Conservation (phyloP, 2,797 vertebrate species). For the Liasis olivaceus region DNA sequence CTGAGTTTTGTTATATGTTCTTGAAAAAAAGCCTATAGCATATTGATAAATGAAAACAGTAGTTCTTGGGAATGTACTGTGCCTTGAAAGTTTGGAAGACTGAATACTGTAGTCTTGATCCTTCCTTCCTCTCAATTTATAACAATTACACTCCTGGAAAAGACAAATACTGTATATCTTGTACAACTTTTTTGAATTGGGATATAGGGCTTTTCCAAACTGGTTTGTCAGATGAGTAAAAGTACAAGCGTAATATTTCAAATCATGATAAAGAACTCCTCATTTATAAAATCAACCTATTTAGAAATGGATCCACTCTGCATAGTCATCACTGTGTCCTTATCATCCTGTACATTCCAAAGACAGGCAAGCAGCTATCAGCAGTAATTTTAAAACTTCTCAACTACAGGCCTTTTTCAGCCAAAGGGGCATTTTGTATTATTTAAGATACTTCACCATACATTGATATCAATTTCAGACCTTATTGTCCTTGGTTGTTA, state of each 20-base stretch:
- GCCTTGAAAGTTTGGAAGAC: background rate
- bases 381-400: slow-evolving; percentile 67
- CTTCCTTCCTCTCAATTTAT: slow-evolving; percentile 34
- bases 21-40: too few relatives aligned
- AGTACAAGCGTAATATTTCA: slow-evolving; percentile 56
- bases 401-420: slow-evolving; percentile 56
- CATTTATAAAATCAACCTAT: slow-evolving; percentile 64
- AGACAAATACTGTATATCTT: background rate
- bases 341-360: slow-evolving; percentile 50
- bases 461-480: slow-evolving; percentile 59
- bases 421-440: slow-evolving; percentile 63
- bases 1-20: too few relatives aligned
- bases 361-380: slow-evolving; percentile 59
- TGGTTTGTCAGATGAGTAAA: slow-evolving; percentile 38
- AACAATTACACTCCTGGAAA: slow-evolving; percentile 30
- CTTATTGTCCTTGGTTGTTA: slow-evolving; percentile 55
- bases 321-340: slow-evolving; percentile 40
- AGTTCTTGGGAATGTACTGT: too few relatives aligned
- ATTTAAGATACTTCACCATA: slow-evolving; percentile 61
- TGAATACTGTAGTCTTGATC: slow-evolving; percentile 25
- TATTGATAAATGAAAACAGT: too few relatives aligned
- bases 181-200: slow-evolving; percentile 50
- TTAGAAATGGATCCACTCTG: slow-evolving; percentile 51
- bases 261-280: slow-evolving; percentile 66
- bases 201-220: slow-evolving; percentile 38